phyloP scores from a whole-genome alignment of 1,140 invertebrate genomes.

The Fopius arisanus region DNA sequence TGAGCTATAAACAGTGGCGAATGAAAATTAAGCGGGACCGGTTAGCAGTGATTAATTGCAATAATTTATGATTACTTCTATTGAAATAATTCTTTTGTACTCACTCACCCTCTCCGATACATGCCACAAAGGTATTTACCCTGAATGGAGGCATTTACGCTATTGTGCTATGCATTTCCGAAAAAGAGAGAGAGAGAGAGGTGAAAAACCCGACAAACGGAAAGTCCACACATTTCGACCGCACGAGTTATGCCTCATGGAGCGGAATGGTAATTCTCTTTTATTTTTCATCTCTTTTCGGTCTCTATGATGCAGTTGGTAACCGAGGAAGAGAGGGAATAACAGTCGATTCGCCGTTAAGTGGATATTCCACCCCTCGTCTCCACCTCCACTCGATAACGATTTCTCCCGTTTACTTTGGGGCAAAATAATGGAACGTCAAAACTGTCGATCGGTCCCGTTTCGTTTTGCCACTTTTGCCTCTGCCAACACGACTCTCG shows the following conservation, averaged over 20 bases:
- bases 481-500: neutral
- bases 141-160: neutral
- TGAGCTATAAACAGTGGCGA: no score
- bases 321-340: constrained; percentile 12
- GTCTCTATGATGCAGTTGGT: neutral
- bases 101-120: neutral
- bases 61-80: neutral
- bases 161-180: neutral
- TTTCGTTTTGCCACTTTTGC: constrained; percentile 29
- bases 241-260: constrained; percentile 23
- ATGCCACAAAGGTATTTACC: neutral
- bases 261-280: constrained; percentile 30
- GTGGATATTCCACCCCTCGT: constrained; percentile 26
- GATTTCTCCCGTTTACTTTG: constrained; percentile 28
- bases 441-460: constrained; percentile 30
- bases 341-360: constrained; percentile 30
- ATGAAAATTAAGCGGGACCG: no score
- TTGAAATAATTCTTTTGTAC: neutral
- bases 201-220: neutral
- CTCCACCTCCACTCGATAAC: constrained; percentile 20
- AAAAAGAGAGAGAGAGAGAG: neutral
- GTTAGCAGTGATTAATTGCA: neutral
- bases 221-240: constrained; percentile 14
- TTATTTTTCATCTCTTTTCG: constrained; percentile 25
- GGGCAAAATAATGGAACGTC: constrained; percentile 34